Conservation (phyloP, 92 coral and sea anemone genomes). For the Bergia puertoricense region DNA sequence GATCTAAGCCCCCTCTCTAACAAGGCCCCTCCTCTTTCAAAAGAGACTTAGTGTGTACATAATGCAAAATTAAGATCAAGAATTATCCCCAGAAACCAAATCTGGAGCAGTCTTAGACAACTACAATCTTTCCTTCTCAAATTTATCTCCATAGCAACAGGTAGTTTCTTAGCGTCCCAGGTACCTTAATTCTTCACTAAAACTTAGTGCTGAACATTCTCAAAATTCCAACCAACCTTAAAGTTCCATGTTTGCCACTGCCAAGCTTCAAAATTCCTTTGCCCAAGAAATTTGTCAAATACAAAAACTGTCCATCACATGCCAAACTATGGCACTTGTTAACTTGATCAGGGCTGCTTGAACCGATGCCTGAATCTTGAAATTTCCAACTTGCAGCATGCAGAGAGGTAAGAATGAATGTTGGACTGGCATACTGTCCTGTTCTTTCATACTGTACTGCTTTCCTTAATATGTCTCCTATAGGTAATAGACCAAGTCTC, state of each 20-base stretch:
- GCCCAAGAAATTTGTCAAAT: conserved; percentile 57
- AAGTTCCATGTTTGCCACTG: conserved; percentile 80
- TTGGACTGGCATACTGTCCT: conserved; percentile 62
- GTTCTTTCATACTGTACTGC: conserved; percentile 65
- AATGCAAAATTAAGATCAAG: no score
- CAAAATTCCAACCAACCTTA: conserved; percentile 60
- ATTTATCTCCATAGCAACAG: no score
- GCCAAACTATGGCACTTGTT: conserved; percentile 67
- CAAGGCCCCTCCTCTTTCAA: no score
- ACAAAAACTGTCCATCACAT: conserved; percentile 86
- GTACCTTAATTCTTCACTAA: neutral
- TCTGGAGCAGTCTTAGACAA: no score
- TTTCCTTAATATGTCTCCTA: conserved; percentile 56
- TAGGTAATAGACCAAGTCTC: conserved; percentile 56
- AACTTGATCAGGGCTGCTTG: conserved; percentile 31
- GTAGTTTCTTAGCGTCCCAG: neutral
- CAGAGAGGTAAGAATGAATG: conserved; percentile 77
- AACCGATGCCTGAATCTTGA: conserved; percentile 41
- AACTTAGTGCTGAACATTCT: no score
- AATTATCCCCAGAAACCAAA: no score
- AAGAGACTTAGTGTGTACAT: no score
- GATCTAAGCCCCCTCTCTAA: no score
- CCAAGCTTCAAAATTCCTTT: conserved; percentile 88
- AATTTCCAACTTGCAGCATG: conserved; percentile 71
- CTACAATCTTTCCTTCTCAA: no score